A percentile compares a stretch with the other conserved stretches of the same genome.
Evolutionary conservation across 2,113 vertebrate genomes (phyloP).

Genomic region (Tragulus kanchil): DNA sequence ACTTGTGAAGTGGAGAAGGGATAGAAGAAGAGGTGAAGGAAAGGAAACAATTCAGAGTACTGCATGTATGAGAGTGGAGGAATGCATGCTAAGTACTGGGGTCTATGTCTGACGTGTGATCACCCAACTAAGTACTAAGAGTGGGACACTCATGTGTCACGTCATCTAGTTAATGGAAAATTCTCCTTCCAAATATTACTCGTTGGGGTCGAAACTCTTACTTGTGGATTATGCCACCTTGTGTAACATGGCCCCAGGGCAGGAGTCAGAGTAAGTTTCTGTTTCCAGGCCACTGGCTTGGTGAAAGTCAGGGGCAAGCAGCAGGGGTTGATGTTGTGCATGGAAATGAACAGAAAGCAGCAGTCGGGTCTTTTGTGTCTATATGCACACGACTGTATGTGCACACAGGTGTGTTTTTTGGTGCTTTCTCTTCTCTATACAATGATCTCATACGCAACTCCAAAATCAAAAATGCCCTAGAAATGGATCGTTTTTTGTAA

Average conservation of each 20-base stretch:
- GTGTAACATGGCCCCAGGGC: background rate
- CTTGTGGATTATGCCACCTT: background rate
- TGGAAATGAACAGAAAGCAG: no score
- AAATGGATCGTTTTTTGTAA: slow-evolving; percentile 28
- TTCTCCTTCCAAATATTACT: background rate
- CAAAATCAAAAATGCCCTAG: background rate
- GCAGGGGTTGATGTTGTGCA: background rate
- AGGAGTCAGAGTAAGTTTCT: background rate
- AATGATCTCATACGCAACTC: background rate
- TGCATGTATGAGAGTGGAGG: fast-evolving
- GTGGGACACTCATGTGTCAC: background rate
- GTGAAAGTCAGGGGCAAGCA: background rate
- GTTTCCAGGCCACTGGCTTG: background rate
- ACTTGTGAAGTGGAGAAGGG: background rate
- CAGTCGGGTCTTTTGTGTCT: background rate
- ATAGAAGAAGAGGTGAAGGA: background rate
- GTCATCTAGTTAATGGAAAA: background rate
- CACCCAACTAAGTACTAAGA: background rate
- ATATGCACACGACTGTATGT: background rate
- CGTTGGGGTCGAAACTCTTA: background rate
- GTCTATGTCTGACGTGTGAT: background rate
- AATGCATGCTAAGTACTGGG: background rate
- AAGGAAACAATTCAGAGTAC: background rate
- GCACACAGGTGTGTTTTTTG: background rate
- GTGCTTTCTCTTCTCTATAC: background rate